These are phyloP conservation scores for Amazonetta brasiliensis DNA, from an alignment of 2,797 vertebrate genomes.

Conservation along the genomic window DNA sequence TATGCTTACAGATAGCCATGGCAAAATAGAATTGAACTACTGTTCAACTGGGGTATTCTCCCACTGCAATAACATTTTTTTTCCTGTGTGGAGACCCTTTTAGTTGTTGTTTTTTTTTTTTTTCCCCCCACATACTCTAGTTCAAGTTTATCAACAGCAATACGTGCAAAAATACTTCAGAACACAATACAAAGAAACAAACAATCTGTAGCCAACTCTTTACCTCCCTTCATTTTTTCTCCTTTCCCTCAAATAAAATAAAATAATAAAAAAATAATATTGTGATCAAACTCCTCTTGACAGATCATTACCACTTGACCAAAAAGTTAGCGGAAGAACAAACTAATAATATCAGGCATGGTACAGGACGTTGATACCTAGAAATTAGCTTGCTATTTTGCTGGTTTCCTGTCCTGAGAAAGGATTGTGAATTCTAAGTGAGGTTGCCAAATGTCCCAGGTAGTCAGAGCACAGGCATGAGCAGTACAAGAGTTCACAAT, in stretches of 20 bases:
- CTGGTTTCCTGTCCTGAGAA: neutral
- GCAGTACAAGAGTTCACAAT: neutral
- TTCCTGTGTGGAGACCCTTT: neutral
- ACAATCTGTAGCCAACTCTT: no score
- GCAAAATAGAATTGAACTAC: neutral
- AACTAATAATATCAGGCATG: neutral
- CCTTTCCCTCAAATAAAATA: neutral
- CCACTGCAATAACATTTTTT: neutral
- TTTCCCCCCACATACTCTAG: no score
- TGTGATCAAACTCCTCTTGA: neutral
- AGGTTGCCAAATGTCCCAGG: neutral
- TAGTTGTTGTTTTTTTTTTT: neutral
- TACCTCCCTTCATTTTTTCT: no score
- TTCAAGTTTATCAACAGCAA: neutral
- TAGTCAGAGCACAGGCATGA: neutral
- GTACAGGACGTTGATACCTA: neutral
- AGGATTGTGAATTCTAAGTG: neutral
- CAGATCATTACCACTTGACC: neutral
- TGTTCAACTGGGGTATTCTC: neutral
- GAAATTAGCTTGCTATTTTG: neutral
- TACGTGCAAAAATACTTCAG: neutral
- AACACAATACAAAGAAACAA: neutral
- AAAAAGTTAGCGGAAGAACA: neutral
- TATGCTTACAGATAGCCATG: fast-evolving
- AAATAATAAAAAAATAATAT: neutral